Evolutionary conservation across 2,797 vertebrate species (phyloP).

Genomic region (Karalla daura): DNA sequence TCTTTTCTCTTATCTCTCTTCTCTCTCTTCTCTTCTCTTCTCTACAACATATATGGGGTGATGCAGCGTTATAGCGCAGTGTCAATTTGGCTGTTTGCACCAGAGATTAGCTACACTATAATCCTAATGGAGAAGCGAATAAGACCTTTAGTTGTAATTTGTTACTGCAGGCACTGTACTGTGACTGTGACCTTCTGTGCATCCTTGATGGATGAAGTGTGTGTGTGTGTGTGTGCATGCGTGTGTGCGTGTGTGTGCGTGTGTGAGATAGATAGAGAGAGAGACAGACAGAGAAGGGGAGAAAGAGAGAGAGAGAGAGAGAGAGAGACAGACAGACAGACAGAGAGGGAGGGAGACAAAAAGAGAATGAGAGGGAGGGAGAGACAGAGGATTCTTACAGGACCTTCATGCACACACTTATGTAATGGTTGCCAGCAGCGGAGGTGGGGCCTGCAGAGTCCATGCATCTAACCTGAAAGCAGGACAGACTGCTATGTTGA

Average conservation of each 20-base stretch:
- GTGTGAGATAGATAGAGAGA: background rate
- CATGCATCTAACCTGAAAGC: constrained; percentile 8
- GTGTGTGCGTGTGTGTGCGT: background rate
- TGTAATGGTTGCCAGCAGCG: background rate
- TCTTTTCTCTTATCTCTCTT: too few species aligned
- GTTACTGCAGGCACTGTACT: background rate
- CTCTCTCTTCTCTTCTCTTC: too few species aligned
- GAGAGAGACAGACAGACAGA: background rate
- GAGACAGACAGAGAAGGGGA: background rate
- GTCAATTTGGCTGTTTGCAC: too few species aligned
- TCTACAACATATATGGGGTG: too few species aligned
- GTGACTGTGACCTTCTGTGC: constrained; percentile 17
- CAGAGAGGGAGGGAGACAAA: background rate
- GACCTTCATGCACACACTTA: background rate
- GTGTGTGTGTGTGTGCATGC: constrained; percentile 1
- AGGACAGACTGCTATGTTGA: constrained; percentile 1
- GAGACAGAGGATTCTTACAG: background rate
- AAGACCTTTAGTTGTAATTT: background rate
- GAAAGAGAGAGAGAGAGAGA: background rate
- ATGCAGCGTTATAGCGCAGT: too few species aligned
- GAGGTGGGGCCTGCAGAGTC: background rate
- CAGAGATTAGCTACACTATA: background rate
- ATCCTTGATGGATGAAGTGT: constrained; percentile 18
- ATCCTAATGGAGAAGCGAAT: background rate
- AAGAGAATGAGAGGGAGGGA: background rate